Evolutionary conservation across 92 coral and sea anemone species (phyloP).

Genomic region (Meandrina meandrites): DNA sequence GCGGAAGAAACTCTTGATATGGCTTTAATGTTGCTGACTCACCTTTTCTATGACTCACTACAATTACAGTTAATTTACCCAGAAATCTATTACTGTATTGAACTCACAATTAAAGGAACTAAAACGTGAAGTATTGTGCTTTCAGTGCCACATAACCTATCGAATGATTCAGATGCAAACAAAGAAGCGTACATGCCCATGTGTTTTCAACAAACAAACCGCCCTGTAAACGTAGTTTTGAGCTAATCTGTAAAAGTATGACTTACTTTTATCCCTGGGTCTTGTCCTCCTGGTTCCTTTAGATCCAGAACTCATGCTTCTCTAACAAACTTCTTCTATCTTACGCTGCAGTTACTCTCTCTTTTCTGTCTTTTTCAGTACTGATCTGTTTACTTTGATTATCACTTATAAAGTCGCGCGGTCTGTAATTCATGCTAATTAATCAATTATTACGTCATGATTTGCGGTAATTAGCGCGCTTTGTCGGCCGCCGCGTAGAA

Average conservation of each 20-base stretch:
- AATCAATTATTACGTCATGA: constrained; percentile 7
- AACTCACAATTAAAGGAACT: neutral
- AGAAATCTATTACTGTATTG: too few relatives aligned
- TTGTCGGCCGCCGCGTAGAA: constrained; percentile 9
- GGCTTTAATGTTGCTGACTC: neutral
- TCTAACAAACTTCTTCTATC: neutral
- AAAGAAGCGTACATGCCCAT: neutral
- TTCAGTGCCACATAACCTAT: neutral
- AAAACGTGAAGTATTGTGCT: neutral
- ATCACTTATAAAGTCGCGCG: neutral
- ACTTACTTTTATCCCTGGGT: constrained; percentile 32
- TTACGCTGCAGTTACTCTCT: neutral
- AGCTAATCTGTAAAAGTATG: neutral
- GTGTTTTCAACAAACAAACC: neutral
- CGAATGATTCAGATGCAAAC: neutral
- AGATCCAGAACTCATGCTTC: constrained; percentile 32
- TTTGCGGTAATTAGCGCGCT: constrained; percentile 16
- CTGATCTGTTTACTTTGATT: neutral
- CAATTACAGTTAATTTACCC: neutral
- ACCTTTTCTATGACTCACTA: neutral
- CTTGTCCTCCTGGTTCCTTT: constrained; percentile 16
- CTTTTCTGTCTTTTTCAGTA: neutral
- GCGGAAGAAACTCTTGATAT: neutral
- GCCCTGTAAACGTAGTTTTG: neutral
- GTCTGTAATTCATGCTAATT: constrained; percentile 4